Evolutionary conservation across 2,888 invertebrate genomes (phyloP).

Genomic region (Acanthosoma haemorrhoidale): DNA sequence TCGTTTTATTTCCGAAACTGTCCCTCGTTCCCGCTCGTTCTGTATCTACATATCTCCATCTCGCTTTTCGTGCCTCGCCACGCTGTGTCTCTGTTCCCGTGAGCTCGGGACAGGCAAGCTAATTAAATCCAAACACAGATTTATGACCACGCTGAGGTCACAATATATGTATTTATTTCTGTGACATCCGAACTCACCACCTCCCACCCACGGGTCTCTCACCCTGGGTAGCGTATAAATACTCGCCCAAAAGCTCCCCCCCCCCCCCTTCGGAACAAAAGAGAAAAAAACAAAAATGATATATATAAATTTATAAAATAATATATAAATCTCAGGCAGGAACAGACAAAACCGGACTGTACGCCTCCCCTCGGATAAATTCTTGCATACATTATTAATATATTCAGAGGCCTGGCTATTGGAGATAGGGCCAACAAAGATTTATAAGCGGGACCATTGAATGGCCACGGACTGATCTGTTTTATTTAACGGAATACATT

Average conservation of each 20-base stretch:
- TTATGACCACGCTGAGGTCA: not conserved
- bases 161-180: conserved; percentile 4
- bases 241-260: no score
- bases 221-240: no score
- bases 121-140: conserved; percentile 21
- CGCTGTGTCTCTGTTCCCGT: not conserved
- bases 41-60: not conserved
- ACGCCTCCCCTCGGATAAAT: conserved; percentile 5
- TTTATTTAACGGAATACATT: conserved; percentile 14
- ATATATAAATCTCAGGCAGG: not conserved
- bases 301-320: conserved; percentile 12
- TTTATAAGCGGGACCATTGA: not conserved
- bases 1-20: conserved; percentile 17
- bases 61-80: not conserved
- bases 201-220: conserved; percentile 12
- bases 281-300: not conserved
- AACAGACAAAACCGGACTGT: conserved; percentile 2
- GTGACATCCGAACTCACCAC: not conserved
- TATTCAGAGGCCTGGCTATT: conserved; percentile 8
- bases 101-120: not conserved
- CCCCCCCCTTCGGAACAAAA: no score
- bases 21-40: not conserved
- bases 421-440: conserved; percentile 12
- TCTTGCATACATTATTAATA: conserved; percentile 14
- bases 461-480: conserved; percentile 14